phyloP scores from a whole-genome alignment of 2,797 vertebrate species.

The Malacoctenus gilli region DNA sequence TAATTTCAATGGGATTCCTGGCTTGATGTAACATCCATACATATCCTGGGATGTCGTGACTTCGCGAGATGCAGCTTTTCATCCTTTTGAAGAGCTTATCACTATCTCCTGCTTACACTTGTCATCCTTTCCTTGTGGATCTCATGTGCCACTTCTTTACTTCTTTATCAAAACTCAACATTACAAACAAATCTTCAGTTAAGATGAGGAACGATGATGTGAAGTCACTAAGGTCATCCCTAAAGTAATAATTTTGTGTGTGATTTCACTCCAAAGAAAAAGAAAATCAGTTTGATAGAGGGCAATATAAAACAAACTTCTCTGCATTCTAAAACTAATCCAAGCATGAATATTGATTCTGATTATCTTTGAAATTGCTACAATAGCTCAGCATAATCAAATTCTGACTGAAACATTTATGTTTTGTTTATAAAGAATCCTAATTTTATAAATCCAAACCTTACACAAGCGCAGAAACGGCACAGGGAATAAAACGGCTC shows the following conservation, averaged over 20 bases:
- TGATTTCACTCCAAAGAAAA: no score
- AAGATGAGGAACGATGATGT: no score
- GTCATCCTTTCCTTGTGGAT: conserved; percentile 8
- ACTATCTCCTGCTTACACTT: conserved; percentile 6
- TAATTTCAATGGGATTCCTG: conserved; percentile 52
- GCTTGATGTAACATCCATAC: conserved; percentile 51
- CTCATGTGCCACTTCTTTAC: conserved; percentile 7
- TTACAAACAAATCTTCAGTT: conserved; percentile 8
- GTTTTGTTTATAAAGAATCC: background rate
- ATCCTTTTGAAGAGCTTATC: conserved; percentile 36
- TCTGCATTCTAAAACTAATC: no score
- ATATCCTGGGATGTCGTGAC: conserved; percentile 33
- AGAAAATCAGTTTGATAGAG: no score
- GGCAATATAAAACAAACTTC: no score
- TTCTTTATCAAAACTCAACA: conserved; percentile 11
- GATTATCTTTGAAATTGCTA: no score
- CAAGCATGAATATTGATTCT: no score
- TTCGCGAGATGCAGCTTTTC: conserved; percentile 36
- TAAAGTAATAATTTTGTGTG: no score
- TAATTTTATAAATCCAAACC: conserved; percentile 22
- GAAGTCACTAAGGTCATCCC: no score
- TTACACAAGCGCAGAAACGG: conserved; percentile 25
- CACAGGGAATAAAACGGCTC: conserved; percentile 10
- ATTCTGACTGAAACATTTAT: no score
- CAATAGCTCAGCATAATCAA: no score